A percentile compares a stretch with the other conserved stretches of the same genome.
Evolutionary conservation across 2,888 invertebrate genomes (phyloP).

Genomic region (Asteroscopus sphinx): DNA sequence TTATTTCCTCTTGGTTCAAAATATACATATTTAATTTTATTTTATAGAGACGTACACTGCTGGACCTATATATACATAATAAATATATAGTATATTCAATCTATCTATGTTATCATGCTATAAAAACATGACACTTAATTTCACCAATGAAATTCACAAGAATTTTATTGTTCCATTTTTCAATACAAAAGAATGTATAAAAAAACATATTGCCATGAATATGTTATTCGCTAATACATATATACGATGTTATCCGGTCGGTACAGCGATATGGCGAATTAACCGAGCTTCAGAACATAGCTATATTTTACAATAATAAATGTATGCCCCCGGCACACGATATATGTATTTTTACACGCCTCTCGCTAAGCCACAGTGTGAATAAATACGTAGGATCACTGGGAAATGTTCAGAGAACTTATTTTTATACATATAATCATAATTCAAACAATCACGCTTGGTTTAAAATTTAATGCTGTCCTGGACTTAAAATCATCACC

Average conservation of each 20-base stretch:
- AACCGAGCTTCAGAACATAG: slow-evolving; percentile 53
- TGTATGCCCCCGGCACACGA: slow-evolving; percentile 53
- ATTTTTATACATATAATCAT: no score
- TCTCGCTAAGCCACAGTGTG: slow-evolving; percentile 35
- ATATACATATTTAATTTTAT: no score
- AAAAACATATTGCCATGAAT: slow-evolving; percentile 49
- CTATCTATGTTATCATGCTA: no score
- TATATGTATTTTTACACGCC: slow-evolving; percentile 60
- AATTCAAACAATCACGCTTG: no score
- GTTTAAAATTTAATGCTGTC: no score
- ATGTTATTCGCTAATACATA: slow-evolving; percentile 48
- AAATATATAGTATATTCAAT: no score
- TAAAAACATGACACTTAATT: not conserved
- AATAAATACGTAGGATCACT: slow-evolving; percentile 12
- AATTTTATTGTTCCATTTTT: slow-evolving; percentile 1
- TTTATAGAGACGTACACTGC: no score
- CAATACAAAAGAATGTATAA: slow-evolving; percentile 22
- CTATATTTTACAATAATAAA: slow-evolving; percentile 65
- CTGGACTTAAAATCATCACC: no score
- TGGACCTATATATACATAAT: no score
- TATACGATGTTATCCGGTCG: slow-evolving; percentile 44
- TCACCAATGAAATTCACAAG: not conserved
- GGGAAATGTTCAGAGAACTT: not conserved
- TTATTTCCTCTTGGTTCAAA: no score
- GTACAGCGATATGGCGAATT: slow-evolving; percentile 46